Evolutionary conservation across 2,888 invertebrate species (phyloP), one percentile per base, ranked within the genome.

Genomic region (Danaus chrysippus): DNA sequence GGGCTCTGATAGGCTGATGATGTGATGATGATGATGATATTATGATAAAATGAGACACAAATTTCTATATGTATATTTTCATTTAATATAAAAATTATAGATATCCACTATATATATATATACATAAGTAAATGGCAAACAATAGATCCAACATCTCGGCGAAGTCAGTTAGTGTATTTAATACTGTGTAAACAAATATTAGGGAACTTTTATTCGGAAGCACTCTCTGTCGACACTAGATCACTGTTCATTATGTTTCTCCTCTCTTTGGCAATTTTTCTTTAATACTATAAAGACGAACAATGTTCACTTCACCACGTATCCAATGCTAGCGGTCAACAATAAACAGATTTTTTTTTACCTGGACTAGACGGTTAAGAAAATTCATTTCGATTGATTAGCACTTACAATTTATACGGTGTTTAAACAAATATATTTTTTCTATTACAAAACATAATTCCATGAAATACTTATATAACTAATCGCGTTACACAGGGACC

Each of bases 81-180:
- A 83, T 87, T 88, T 88, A 87, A 86, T 87, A 88, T 87, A 89
- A 90, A 82, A 88, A 85, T 87, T 88, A 87, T 88, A 83, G 83
- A 84, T 85, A 86, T 83, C 75, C 78, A 80, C 84, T 87, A 34
- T 34, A 87, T 84, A 81, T 84, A 81, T 88, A 89, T 88, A 83
- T 88, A 89, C 88, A 89, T 81, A 84, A 85, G 85, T 86, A 82
- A 87, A 89, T 87, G 87, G 87, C 89, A 85, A 86, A 87, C 80
- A 79, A 81, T 73, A 81, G 79, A 81, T 80, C 77, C 79, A 81
- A 83, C 76, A 75, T 63, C 64, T 66, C 63, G 63, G 64, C 46
- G 49, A 17, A 46, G 56, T 61, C 62, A 61, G 63, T 65, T 58
- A 59, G 56, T 61, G 44, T 58, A 57, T 63, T 34, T 81, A 78